These are phyloP conservation scores for Lithosia quadra DNA, from an alignment of 2,888 invertebrate species.

Conservation along the genomic window DNA sequence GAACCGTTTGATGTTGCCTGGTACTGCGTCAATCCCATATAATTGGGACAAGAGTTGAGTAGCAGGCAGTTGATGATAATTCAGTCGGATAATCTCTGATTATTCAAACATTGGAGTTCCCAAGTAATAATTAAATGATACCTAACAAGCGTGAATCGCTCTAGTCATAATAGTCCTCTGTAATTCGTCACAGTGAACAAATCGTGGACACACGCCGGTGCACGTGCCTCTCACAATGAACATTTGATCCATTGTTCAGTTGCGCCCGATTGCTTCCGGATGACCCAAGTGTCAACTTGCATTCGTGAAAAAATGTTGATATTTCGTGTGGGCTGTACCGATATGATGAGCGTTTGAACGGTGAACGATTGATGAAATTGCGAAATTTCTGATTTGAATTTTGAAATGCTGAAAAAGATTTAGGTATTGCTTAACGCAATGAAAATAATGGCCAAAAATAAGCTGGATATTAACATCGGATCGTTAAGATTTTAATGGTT, in stretches of 20 bases:
- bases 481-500: too few species aligned
- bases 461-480: too few species aligned
- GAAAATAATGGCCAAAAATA: neutral
- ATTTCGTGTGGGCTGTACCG: slow-evolving; percentile 48
- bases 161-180: slow-evolving; percentile 40
- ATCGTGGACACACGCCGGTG: slow-evolving; percentile 46
- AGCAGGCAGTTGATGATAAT: neutral
- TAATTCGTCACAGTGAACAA: slow-evolving; percentile 49
- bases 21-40: too few species aligned
- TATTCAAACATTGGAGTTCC: slow-evolving; percentile 22
- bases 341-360: slow-evolving; percentile 38
- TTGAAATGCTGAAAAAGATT: slow-evolving; percentile 10
- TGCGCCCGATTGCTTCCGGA: slow-evolving; percentile 64
- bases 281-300: slow-evolving; percentile 60
- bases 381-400: slow-evolving; percentile 19
- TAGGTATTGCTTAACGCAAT: neutral
- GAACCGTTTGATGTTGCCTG: too few species aligned
- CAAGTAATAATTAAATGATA: slow-evolving; percentile 44
- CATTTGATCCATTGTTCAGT: slow-evolving; percentile 46
- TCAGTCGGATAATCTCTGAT: neutral
- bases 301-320: slow-evolving; percentile 47
- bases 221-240: slow-evolving; percentile 55
- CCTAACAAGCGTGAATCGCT: slow-evolving; percentile 51
- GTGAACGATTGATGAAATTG: slow-evolving; percentile 16
- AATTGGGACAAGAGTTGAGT: neutral